Evolutionary conservation across 2,888 invertebrate genomes (phyloP), one percentile per base, ranked within the genome.

Genomic region (Drosophila anomelani): DNA sequence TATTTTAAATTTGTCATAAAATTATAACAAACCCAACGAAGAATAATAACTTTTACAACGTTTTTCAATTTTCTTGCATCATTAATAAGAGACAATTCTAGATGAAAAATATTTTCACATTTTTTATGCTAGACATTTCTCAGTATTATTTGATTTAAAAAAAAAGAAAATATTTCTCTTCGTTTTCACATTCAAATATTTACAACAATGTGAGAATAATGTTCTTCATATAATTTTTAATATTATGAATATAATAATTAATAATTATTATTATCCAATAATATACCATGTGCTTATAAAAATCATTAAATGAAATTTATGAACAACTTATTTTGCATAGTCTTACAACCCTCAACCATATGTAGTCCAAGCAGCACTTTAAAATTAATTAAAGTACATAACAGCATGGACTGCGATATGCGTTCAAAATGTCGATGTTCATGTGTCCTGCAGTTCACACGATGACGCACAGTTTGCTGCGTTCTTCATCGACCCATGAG

Each of bases 81-180:
- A 38, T 58, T 58, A 73, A 69, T 59, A 76, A 68, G 75, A 76
- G 68, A 43, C 75, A 76, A 75, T 76, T 75, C 77, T 68, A 75
- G 64, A 71, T 64, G 32, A 66, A 66, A 61, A 69, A 61, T 36
- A 15, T 12, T 44, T 38, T 59, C 29, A n/a, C 47, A 57, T 93
- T 93, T 93, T 94, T 93, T 93, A 93, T 93, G 94, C 76, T 76
- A 78, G 68, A 74, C 76, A 60, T 74, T 77, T 57, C 75, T 77
- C 73, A 74, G 57, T 77, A 67, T 63, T 57, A 58, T 34, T 71
- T 61, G 58, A 64, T 56, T 57, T 44, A 54, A 66, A 60, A 63
- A 73, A 43, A 44, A 39, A 12, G 20, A 72, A 71, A 54, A 58
- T 66, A 71, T 63, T 63, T 38, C 12, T 46, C 93, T 94, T 94